phyloP scores from a whole-genome alignment of 2,113 vertebrate species.

The Dasypus novemcinctus region DNA sequence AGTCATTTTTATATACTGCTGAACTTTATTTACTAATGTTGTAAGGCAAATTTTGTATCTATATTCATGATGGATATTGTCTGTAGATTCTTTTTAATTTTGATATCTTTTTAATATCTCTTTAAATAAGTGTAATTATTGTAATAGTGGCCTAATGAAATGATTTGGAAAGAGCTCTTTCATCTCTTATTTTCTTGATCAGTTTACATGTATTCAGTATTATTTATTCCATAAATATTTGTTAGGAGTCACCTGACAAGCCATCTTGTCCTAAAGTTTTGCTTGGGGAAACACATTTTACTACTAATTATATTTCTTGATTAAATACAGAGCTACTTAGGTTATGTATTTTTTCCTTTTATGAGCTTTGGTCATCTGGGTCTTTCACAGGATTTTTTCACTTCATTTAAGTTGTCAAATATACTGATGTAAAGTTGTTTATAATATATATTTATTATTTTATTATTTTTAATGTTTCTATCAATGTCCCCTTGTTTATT shows the following conservation, averaged over 20 bases:
- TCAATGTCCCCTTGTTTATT: not conserved
- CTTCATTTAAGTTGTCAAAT: not conserved
- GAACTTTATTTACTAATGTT: not conserved
- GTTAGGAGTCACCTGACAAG: not conserved
- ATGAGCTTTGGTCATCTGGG: not conserved
- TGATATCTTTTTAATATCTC: no score
- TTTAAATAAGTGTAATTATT: not conserved
- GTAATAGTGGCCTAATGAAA: not conserved
- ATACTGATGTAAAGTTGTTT: not conserved
- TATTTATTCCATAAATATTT: not conserved
- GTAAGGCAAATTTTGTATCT: not conserved
- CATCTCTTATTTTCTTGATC: not conserved
- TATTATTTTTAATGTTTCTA: not conserved
- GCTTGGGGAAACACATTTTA: not conserved
- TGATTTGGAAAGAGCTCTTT: no score
- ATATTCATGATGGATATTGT: not conserved
- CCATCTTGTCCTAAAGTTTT: not conserved
- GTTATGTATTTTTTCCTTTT: no score
- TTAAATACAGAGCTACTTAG: fast-evolving
- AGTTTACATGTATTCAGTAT: not conserved
- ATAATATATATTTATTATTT: not conserved
- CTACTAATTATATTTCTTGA: not conserved
- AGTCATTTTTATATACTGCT: not conserved
- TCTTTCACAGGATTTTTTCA: not conserved
- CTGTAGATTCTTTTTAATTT: no score